phyloP scores from a whole-genome alignment of 1,140 invertebrate genomes.

The Bombus ignitus region DNA sequence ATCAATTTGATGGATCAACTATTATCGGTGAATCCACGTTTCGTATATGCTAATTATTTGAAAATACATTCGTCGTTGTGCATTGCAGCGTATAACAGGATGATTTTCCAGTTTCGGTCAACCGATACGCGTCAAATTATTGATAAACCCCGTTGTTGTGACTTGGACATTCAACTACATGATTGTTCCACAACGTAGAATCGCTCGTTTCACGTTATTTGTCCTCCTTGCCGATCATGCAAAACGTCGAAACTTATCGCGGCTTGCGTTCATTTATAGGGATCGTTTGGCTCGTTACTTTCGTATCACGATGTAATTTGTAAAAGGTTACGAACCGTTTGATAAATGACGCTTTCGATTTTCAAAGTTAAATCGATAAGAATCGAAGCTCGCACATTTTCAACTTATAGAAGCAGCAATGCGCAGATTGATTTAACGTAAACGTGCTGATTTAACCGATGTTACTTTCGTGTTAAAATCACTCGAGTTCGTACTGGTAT shows the following conservation, averaged over 20 bases:
- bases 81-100: not conserved
- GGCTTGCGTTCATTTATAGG: not conserved
- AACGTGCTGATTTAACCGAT: not conserved
- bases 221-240: too few relatives aligned
- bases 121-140: conserved; percentile 3
- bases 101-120: conserved; percentile 12
- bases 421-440: not conserved
- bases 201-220: not conserved
- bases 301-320: not conserved
- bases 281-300: not conserved
- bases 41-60: conserved; percentile 3
- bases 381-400: not conserved
- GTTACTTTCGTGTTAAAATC: not conserved
- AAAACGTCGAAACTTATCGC: not conserved
- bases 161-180: not conserved
- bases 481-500: not conserved
- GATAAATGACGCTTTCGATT: not conserved
- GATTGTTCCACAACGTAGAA: not conserved
- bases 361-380: not conserved
- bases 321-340: not conserved
- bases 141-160: not conserved
- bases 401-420: not conserved
- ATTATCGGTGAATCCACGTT: not conserved
- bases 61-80: not conserved
- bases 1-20: not conserved